These are phyloP conservation scores for Sycobia sp. DNA, from an alignment of 1,140 invertebrate genomes.

Conservation along the genomic window DNA sequence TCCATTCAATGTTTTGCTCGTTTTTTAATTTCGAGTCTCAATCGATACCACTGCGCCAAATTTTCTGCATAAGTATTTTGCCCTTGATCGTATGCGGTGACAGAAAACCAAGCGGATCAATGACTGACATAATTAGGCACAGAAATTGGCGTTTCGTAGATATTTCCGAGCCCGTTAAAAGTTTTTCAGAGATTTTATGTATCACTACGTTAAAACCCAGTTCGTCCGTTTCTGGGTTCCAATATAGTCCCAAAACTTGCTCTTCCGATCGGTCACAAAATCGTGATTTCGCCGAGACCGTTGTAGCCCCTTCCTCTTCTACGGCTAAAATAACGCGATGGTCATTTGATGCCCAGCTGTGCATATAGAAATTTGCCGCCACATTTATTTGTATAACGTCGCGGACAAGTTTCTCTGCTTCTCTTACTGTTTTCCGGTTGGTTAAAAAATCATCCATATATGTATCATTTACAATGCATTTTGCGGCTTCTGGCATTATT, in stretches of 20 bases:
- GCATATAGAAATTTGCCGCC: background rate
- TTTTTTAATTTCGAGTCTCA: too few species aligned
- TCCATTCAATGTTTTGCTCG: too few species aligned
- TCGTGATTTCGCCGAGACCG: background rate
- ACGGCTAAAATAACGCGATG: background rate
- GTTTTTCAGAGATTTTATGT: background rate
- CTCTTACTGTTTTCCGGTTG: background rate
- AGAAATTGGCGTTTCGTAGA: slow-evolving; percentile 45
- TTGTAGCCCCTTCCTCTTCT: background rate
- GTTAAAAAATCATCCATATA: too few species aligned
- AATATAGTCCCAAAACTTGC: slow-evolving; percentile 2
- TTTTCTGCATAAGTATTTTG: too few species aligned
- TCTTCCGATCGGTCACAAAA: background rate
- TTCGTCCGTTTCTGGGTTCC: background rate
- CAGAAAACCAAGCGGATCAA: slow-evolving; percentile 51
- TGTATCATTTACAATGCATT: background rate
- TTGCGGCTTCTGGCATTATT: background rate
- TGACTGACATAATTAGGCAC: slow-evolving; percentile 45
- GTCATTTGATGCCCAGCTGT: background rate
- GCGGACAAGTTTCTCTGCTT: background rate
- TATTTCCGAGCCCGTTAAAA: background rate
- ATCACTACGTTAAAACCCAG: background rate
- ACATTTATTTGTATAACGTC: background rate
- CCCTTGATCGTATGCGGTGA: too few species aligned
- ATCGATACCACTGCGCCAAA: too few species aligned